These are phyloP conservation scores for Apotomis capreana DNA, from an alignment of 2,888 invertebrate genomes.

Conservation along the genomic window DNA sequence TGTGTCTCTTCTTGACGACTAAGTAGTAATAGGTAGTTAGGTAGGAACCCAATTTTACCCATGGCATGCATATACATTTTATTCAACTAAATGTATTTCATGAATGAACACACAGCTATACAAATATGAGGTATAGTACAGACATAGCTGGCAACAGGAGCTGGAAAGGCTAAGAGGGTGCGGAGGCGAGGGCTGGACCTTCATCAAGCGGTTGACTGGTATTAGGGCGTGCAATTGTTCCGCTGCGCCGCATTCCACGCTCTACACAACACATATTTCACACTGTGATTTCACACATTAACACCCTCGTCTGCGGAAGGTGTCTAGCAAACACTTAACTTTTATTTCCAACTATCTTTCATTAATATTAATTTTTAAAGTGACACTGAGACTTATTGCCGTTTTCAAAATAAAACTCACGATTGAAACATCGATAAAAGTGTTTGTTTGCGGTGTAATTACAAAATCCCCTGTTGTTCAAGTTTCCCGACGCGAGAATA, in stretches of 20 bases:
- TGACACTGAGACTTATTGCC: not conserved
- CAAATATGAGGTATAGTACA: slow-evolving; percentile 23
- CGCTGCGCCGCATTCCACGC: slow-evolving; percentile 73
- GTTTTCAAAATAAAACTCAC: not conserved
- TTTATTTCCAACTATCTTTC: slow-evolving; percentile 32
- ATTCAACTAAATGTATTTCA: too few species aligned
- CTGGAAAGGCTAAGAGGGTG: slow-evolving; percentile 55
- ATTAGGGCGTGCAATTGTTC: slow-evolving; percentile 80
- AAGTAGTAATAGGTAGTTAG: too few species aligned
- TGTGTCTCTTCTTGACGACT: too few species aligned
- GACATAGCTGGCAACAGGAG: slow-evolving; percentile 47
- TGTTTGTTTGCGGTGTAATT: slow-evolving; percentile 78
- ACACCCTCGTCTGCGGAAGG: slow-evolving; percentile 62
- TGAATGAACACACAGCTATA: not conserved
- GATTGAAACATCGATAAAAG: slow-evolving; percentile 44
- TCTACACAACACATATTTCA: slow-evolving; percentile 73
- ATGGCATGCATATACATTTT: too few species aligned
- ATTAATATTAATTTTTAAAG: slow-evolving; percentile 10
- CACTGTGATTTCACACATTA: slow-evolving; percentile 78
- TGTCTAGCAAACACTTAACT: slow-evolving; percentile 39
- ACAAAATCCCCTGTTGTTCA: slow-evolving; percentile 75
- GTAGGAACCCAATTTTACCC: too few species aligned
- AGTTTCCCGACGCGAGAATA: slow-evolving; percentile 73
- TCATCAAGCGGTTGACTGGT: slow-evolving; percentile 82
- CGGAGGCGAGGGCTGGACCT: slow-evolving; percentile 65